Percentiles rank a stretch among this genome's conserved stretches.
phyloP scores from a whole-genome alignment of 2,888 invertebrate genomes.

The Troides helena region DNA sequence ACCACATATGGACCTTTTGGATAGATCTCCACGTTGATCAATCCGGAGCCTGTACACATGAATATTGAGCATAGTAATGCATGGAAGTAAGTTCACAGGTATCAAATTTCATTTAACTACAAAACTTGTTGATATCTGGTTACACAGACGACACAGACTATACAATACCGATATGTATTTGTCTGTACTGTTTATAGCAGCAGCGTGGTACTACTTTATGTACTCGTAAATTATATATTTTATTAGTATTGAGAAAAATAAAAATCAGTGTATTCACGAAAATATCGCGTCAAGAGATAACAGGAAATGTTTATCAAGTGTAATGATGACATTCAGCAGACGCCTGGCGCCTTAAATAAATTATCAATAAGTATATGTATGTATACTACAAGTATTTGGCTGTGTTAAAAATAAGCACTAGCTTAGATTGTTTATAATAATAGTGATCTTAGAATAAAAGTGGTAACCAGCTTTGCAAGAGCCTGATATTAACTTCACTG shows the following conservation, averaged over 20 bases:
- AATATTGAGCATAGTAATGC: no score
- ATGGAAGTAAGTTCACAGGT: no score
- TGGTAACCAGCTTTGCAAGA: no score
- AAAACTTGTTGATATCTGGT: background rate
- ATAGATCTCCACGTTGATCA: no score
- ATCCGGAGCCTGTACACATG: no score
- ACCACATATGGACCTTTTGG: no score
- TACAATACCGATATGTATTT: no score
- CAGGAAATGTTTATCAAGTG: conserved; percentile 26
- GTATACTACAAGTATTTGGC: background rate
- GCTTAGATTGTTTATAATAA: no score
- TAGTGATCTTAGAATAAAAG: no score
- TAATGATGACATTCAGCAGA: background rate
- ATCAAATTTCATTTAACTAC: background rate
- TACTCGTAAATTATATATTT: background rate
- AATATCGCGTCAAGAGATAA: background rate
- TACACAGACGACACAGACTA: background rate
- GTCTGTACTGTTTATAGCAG: background rate
- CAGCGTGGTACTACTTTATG: background rate
- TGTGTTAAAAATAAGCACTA: no score
- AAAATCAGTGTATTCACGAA: background rate
- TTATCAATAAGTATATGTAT: conserved; percentile 4
- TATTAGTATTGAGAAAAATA: background rate
- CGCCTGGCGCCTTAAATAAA: conserved; percentile 20
- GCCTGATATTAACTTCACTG: no score